These are phyloP conservation scores for Caenorhabditis latens DNA, from an alignment of 1,140 invertebrate species.

Conservation along the genomic window DNA sequence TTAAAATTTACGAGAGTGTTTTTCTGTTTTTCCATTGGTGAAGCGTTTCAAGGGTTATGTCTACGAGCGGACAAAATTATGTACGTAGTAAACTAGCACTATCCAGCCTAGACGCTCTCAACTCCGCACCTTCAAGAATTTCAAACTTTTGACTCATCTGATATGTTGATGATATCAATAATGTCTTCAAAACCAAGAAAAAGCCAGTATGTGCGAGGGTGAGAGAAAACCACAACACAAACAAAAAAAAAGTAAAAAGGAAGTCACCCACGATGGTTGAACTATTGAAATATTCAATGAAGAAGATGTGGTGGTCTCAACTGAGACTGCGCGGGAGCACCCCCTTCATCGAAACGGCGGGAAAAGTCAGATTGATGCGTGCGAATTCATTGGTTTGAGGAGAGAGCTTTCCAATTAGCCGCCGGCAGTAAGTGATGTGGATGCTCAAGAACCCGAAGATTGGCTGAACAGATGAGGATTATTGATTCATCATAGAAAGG, in stretches of 20 bases:
- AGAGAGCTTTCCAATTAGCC: slow-evolving; percentile 48
- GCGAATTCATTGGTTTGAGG: neutral
- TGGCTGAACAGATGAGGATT: slow-evolving; percentile 29
- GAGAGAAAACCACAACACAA: slow-evolving; percentile 1
- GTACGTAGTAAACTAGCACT: neutral
- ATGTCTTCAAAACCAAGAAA: neutral
- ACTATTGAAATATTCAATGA: slow-evolving; percentile 46
- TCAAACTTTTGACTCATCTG: neutral
- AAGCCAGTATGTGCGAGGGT: neutral
- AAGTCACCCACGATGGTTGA: neutral
- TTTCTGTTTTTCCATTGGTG: too few species aligned
- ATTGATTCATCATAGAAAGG: slow-evolving; percentile 1
- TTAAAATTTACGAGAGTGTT: too few species aligned
- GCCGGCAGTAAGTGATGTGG: slow-evolving; percentile 36
- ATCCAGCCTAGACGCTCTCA: neutral
- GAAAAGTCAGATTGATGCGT: slow-evolving; percentile 41
- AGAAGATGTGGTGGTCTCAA: neutral
- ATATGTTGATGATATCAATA: neutral
- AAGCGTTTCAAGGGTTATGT: too few species aligned
- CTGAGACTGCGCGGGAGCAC: neutral
- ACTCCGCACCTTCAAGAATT: neutral
- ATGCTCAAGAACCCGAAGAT: slow-evolving; percentile 4
- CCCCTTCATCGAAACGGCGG: neutral
- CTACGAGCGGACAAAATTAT: too few species aligned
- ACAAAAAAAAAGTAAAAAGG: neutral